Conservation (phyloP, 2,888 invertebrate genomes). For the Caenorhabditis japonica region DNA sequence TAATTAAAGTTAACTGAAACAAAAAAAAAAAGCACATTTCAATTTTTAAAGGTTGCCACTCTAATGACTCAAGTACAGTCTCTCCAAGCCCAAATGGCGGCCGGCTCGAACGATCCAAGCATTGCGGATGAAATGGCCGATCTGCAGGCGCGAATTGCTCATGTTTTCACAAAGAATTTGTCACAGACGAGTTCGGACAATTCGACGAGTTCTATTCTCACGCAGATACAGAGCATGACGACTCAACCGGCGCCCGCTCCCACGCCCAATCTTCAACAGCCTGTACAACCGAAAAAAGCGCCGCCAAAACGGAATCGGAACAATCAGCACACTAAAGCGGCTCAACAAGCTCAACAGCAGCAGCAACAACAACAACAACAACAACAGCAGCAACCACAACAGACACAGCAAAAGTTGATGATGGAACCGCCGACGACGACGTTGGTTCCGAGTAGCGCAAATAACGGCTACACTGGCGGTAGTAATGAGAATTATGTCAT, state of each 20-base stretch:
- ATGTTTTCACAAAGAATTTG: conserved; percentile 22
- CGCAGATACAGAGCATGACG: conserved; percentile 2
- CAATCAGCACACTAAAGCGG: neutral
- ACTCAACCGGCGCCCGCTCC: neutral
- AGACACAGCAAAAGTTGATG: conserved; percentile 17
- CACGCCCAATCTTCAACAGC: neutral
- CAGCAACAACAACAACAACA: conserved; percentile 10
- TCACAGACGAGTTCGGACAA: neutral
- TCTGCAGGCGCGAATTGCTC: conserved; percentile 1
- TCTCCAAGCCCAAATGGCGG: conserved; percentile 1
- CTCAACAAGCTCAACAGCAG: conserved; percentile 9
- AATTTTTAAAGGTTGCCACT: neutral
- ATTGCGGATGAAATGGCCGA: too few relatives aligned
- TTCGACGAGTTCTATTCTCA: neutral
- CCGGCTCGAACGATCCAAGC: too few relatives aligned
- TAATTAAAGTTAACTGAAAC: too few relatives aligned
- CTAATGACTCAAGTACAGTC: too few relatives aligned
- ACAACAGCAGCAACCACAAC: neutral
- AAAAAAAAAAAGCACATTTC: too few relatives aligned
- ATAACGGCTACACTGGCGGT: conserved; percentile 9
- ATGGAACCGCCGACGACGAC: conserved; percentile 42
- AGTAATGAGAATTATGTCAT: conserved; percentile 8
- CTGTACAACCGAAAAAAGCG: neutral
- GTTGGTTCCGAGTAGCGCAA: conserved; percentile 23
- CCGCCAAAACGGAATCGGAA: neutral